A percentile compares a stretch with the other conserved stretches of the same genome.
These are phyloP conservation scores for Rissa tridactyla DNA, from an alignment of 2,113 vertebrate species.

Conservation along the genomic window DNA sequence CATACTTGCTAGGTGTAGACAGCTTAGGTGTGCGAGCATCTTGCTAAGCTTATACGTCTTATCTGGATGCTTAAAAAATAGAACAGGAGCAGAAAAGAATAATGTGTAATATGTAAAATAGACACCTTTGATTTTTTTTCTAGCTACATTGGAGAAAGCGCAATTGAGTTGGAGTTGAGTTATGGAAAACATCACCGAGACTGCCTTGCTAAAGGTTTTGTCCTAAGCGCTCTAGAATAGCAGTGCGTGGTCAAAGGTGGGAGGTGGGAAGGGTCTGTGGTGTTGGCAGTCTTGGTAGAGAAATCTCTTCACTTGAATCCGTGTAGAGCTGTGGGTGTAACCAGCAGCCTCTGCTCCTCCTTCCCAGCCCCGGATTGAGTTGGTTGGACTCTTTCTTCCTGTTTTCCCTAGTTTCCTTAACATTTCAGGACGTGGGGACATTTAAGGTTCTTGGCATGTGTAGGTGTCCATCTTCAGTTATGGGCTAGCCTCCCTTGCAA, in stretches of 20 bases:
- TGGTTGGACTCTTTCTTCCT: neutral
- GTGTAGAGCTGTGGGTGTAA: neutral
- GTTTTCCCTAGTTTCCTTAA: neutral
- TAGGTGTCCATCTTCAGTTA: no score
- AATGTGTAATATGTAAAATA: neutral
- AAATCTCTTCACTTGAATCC: neutral
- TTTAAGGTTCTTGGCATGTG: fast-evolving
- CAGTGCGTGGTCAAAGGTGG: fast-evolving
- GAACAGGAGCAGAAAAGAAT: neutral
- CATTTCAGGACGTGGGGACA: no score
- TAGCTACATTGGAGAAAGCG: neutral
- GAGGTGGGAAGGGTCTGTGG: neutral
- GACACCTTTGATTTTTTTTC: neutral
- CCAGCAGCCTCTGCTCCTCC: neutral
- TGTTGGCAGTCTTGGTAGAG: no score
- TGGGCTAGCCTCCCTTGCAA: neutral
- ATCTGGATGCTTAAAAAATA: neutral
- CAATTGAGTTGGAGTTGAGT: no score
- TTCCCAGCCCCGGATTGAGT: neutral
- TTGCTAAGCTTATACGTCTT: neutral
- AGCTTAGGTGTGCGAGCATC: neutral
- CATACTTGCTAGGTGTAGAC: fast-evolving
- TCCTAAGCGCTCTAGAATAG: no score
- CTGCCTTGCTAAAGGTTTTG: neutral
- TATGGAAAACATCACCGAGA: neutral